Evolutionary conservation across 2,113 vertebrate species (phyloP).

Genomic region (Benthochromis sp.): DNA sequence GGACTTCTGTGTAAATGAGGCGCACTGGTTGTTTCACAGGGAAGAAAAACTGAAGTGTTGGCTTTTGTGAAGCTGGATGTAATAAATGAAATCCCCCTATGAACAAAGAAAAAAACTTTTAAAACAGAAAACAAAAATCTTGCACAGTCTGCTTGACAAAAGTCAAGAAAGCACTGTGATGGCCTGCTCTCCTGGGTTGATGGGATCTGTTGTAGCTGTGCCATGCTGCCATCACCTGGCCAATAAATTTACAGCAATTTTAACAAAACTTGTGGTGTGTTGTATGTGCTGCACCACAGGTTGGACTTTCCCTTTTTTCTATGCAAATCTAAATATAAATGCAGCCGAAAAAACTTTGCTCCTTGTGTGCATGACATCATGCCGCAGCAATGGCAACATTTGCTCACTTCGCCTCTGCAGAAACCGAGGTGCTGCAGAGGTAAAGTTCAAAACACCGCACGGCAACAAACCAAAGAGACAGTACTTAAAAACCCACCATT

Average conservation of each 20-base stretch:
- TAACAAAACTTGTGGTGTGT: background rate
- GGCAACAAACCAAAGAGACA: background rate
- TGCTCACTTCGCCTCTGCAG: background rate
- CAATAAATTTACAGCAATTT: conserved; percentile 2
- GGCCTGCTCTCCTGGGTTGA: background rate
- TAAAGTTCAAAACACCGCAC: background rate
- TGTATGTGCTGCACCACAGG: background rate
- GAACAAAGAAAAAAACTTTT: background rate
- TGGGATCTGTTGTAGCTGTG: conserved; percentile 37
- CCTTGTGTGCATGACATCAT: background rate
- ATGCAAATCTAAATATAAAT: background rate
- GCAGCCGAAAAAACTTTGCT: background rate
- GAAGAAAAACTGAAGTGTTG: background rate
- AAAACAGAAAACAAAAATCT: background rate
- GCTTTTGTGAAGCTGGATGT: background rate
- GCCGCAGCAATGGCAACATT: background rate
- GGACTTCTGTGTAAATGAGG: background rate
- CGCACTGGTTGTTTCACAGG: background rate
- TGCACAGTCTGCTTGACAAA: background rate
- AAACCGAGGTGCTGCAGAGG: background rate
- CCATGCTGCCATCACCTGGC: conserved; percentile 72
- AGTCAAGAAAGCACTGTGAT: background rate
- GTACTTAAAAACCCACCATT: background rate
- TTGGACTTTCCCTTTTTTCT: background rate
- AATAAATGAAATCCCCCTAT: background rate